Evolutionary conservation across 1,140 invertebrate genomes (phyloP), one percentile per base, ranked within the genome.

Genomic region (Bemisia tabaci): DNA sequence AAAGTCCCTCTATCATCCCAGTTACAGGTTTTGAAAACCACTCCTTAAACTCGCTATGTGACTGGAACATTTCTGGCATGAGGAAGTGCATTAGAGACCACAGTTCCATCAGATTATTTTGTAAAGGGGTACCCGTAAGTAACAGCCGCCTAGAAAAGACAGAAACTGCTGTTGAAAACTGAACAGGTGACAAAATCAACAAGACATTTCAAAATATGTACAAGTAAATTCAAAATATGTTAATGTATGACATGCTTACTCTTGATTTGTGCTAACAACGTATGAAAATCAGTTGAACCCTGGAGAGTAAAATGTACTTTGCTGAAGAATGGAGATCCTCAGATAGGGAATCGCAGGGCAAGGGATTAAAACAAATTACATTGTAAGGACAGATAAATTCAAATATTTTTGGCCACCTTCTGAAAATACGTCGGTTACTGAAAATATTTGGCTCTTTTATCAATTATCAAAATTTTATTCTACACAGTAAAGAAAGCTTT

Each of bases 51-150:
- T 98, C 94, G 63, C 88, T 83, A 79, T 99, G 96, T 23, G 95
- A 98, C 72, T 95, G 91, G 82, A 99, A 99, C 67, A 99, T 92
- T 80, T 96, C 89, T 60, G 97, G 97, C 97, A 99, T 99, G 11
- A 99, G 83, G 80, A 99, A 99, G 81, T 99, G 97, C 95, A 99
- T 97, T 17, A 99, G 79, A 2, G 97, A 98, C 97, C 97, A 99
- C 64, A 99, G 80, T 80, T 99, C 97, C 93, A 98, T 97, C 66
- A 99, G 79, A 79, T 94, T 97, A 78, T 99, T 99, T 81, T 99
- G 97, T 67, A 99, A 82, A 26, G 97, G 97, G 33, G 97, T 99
- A 69, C 97, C 97, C 60, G 97, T 99, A 70, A 99, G 80, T 62
- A 99, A 80, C 59, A 99, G 80, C 60, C 97, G 85, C 69, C 94